Percentiles rank a stretch among this genome's conserved stretches.
Evolutionary conservation across 2,888 invertebrate species (phyloP).

Genomic region (Bembecia ichneumoniformis): DNA sequence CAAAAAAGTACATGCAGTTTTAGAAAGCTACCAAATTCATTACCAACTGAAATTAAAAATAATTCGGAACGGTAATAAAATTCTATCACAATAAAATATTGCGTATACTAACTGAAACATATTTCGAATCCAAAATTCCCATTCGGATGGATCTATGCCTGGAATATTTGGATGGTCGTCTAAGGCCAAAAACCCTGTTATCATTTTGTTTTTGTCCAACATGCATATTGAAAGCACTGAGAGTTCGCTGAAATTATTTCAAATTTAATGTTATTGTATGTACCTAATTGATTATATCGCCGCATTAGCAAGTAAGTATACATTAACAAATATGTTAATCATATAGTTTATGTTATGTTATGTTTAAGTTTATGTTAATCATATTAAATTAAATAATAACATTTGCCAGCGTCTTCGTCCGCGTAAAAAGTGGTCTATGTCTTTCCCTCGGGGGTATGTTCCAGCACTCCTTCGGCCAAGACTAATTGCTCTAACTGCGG

Average conservation of each 20-base stretch:
- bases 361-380: too few relatives aligned
- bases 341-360: background rate
- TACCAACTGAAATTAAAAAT: too few relatives aligned
- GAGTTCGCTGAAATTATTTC: conserved; percentile 36
- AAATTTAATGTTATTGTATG: too few relatives aligned
- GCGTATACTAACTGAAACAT: conserved; percentile 55
- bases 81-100: background rate
- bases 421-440: too few relatives aligned
- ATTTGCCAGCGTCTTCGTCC: too few relatives aligned
- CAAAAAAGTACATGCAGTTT: too few relatives aligned
- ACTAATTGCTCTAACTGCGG: too few relatives aligned
- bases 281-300: background rate
- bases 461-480: too few relatives aligned
- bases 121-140: conserved; percentile 63
- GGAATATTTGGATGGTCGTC: conserved; percentile 70
- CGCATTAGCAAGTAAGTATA: background rate
- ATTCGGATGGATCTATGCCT: conserved; percentile 64
- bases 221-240: conserved; percentile 65
- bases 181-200: conserved; percentile 51
- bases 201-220: conserved; percentile 45
- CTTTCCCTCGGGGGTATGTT: too few relatives aligned
- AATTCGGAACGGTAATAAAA: too few relatives aligned
- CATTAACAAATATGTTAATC: background rate
- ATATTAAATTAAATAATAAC: too few relatives aligned
- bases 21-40: too few relatives aligned